Base-by-base conservation (phyloP, 2,888 invertebrate genomes). In the Apamea anceps region DNA sequence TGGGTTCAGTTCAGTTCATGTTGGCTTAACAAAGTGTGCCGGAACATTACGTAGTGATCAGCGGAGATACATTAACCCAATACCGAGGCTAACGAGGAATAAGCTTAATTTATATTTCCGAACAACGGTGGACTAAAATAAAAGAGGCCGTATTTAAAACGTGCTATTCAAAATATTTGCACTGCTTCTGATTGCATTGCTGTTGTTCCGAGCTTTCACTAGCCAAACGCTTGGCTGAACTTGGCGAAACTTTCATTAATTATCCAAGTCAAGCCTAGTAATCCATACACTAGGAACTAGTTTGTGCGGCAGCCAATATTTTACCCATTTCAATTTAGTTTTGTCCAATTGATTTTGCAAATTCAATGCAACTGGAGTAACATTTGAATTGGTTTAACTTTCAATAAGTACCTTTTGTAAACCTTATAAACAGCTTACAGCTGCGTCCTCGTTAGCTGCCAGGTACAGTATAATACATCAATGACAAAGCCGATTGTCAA, bases 221-320 rank as follows among this genome's bases (percentile, higher is more conserved):
- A 63, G 73, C 72, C 66, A 71, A 82, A 82, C 82, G 79, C 65
- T 88, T 77, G 79, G 80, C 75, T 84, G 84, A 88, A 87, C 84
- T 89, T 88, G 28, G 78, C 48, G 79, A 83, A 89, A 89, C 86
- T 89, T 89, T 75, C 74, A 86, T 89, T 88, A 86, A 89, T 88
- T 83, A 89, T 79, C 57, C 85, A 68, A 89, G 77, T 70, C 80
- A 75, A 77, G 75, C 70, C 78, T 75, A 79, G 82, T 86, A 84
- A 86, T 83, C 75, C 77, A 82, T 88, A 84, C 45, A 81, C 25
- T 73, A 37, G 68, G 73, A 79, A 80, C 75, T 79, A 84, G 77
- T 84, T 84, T 37, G 70, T 74, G 67, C 72, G n/a, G 67, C 75
- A 80, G 66, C 71, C 85, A 82, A 87, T 89, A 85, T 85, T 88